These are phyloP conservation scores for Sebastes steindachneri DNA, from an alignment of 2,797 vertebrate genomes.

Conservation along the genomic window DNA sequence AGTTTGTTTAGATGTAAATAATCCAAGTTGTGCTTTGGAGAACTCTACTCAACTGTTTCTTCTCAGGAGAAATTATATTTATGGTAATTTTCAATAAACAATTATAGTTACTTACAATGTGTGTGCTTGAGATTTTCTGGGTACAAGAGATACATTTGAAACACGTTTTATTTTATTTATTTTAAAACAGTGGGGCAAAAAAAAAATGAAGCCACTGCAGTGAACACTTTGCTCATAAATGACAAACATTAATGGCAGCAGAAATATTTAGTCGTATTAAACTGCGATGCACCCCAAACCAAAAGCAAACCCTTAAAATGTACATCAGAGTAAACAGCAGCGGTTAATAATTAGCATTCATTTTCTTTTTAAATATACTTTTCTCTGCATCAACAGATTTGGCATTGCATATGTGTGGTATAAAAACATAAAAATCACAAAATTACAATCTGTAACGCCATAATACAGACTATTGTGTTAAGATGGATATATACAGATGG, in stretches of 20 bases:
- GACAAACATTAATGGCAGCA: slow-evolving; percentile 16
- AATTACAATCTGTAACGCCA: slow-evolving; percentile 47
- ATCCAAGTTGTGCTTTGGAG: slow-evolving; percentile 5
- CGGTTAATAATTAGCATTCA: slow-evolving; percentile 36
- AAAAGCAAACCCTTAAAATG: slow-evolving; percentile 45
- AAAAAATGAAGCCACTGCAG: slow-evolving; percentile 26
- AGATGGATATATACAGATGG: slow-evolving; percentile 54
- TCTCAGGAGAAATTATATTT: slow-evolving; percentile 35
- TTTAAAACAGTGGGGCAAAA: slow-evolving; percentile 20
- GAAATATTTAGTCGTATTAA: slow-evolving; percentile 32
- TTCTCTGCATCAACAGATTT: slow-evolving; percentile 41
- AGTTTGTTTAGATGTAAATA: slow-evolving; percentile 47
- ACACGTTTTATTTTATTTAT: slow-evolving; percentile 46
- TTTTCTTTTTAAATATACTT: slow-evolving; percentile 47
- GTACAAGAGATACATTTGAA: background rate
- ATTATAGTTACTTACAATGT: background rate
- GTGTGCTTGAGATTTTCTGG: background rate
- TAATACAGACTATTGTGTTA: slow-evolving; percentile 38
- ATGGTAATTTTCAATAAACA: slow-evolving; percentile 40
- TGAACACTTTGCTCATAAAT: slow-evolving; percentile 10
- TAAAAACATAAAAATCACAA: slow-evolving; percentile 76
- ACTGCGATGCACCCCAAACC: slow-evolving; percentile 30
- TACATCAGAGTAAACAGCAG: slow-evolving; percentile 24
- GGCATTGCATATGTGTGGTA: slow-evolving; percentile 68
- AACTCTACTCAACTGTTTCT: background rate